Evolutionary conservation across 2,797 vertebrate species (phyloP).

Genomic region (Gymnopithys bicolor): DNA sequence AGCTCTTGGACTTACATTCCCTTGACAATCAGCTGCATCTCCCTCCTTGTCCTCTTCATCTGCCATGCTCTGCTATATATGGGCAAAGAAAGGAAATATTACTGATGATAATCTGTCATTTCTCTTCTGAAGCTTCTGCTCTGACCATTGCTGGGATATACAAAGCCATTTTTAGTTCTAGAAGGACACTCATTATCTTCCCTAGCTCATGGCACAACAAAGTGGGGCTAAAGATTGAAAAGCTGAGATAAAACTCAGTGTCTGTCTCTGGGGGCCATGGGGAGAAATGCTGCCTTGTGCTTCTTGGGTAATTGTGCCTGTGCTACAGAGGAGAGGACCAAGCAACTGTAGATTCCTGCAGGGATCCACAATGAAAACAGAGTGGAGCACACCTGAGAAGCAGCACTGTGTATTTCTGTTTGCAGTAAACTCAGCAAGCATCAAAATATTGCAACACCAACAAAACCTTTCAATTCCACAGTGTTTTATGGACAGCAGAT

Average conservation of each 20-base stretch:
- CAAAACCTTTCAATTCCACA: background rate
- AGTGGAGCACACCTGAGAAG: background rate
- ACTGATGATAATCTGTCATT: background rate
- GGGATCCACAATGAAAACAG: background rate
- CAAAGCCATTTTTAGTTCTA: background rate
- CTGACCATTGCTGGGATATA: background rate
- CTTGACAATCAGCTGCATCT: slow-evolving; percentile 75
- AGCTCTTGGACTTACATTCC: slow-evolving; percentile 73
- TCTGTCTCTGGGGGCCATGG: background rate
- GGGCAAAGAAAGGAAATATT: slow-evolving; percentile 47
- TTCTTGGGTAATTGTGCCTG: background rate
- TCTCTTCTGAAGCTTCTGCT: background rate
- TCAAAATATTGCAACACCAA: background rate
- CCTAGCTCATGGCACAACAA: background rate
- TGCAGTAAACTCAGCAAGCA: background rate
- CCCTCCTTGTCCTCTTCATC: slow-evolving; percentile 76
- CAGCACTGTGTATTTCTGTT: background rate
- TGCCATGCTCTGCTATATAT: slow-evolving; percentile 73
- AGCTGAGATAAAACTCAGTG: background rate
- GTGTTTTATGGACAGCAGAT: background rate
- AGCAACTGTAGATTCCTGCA: background rate
- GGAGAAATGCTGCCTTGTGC: accelerated
- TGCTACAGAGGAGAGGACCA: background rate
- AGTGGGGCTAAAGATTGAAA: background rate
- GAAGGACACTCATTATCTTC: background rate